Base-by-base conservation (phyloP, 2,113 vertebrate species). In the Carassius gibelio region DNA sequence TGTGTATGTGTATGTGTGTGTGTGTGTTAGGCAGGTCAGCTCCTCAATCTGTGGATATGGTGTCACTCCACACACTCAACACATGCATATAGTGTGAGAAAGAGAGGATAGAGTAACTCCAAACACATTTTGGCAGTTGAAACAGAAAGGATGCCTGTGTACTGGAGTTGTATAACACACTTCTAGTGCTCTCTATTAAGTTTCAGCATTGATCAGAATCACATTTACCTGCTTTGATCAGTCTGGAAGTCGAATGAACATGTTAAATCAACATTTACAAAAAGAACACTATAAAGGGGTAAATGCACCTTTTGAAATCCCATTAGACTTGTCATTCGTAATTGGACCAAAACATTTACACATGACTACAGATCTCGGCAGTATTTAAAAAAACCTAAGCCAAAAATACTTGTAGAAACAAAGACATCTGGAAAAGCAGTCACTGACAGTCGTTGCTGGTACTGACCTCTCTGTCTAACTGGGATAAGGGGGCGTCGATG, bases 391-490 rank as follows among this genome's bases (percentile, higher is more conserved):
- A 66, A 30, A 5, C 34, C 15, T 42, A 42, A 42, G 42, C 42
- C 42, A 42, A 42, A 42, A 42, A 38, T 38, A 38, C 42, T 34
- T 75, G 26, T 0, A 8, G 7, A 8, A 75, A 52, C 48, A 6
- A 75, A 52, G 6, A 8, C 48, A 52, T 23, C 48, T 17, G 11
- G 26, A 14, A 11, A 77, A 57, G 9, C 7, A 48, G 42, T 8
- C 4, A 48, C 38, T 38, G 34, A 66, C 17, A 52, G 5, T 14
- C 11, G 14, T 62, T 83, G 14, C 11, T 48, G 36, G 23, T 2
- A 92, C 94, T 93, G 79, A 99, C 98, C 97, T 99, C 98, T 93
- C 96, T 94, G 57, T 99, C 98, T 0, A 96, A 99, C 93, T 98
- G 97, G 71, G 97, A 96, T 4, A 96, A 94, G 0, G 97, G 96